Evolutionary conservation across 2,113 vertebrate genomes (phyloP).

Genomic region (Tenrec ecaudatus): DNA sequence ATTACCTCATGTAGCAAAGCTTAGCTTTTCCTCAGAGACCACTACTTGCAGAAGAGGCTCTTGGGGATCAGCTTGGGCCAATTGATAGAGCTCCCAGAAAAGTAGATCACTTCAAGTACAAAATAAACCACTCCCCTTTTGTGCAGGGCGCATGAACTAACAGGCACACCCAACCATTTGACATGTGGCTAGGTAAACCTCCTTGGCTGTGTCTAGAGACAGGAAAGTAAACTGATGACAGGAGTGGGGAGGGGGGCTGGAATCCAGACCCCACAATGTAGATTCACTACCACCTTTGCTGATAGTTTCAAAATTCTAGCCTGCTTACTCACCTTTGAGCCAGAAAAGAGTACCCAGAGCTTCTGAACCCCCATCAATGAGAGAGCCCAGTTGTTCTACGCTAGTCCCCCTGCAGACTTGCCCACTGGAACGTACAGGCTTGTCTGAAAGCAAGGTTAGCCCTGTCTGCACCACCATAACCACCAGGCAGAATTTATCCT

Average conservation of each 20-base stretch:
- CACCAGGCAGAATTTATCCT: background rate
- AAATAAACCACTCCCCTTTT: background rate
- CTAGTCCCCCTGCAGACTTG: too few relatives aligned
- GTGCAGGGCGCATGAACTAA: background rate
- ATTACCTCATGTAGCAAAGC: conserved; percentile 72
- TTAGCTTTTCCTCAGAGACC: conserved; percentile 72
- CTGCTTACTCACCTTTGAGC: background rate
- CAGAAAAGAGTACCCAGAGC: background rate
- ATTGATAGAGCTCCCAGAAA: conserved; percentile 50
- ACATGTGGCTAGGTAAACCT: too few relatives aligned
- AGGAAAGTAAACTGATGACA: background rate
- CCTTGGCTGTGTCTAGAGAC: background rate
- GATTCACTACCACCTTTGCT: background rate
- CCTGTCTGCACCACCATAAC: too few relatives aligned
- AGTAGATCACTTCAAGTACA: background rate
- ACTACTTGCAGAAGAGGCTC: conserved; percentile 54
- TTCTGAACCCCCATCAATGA: too few relatives aligned
- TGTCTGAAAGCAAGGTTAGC: too few relatives aligned
- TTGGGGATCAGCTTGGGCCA: conserved; percentile 26
- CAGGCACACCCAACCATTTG: too few relatives aligned
- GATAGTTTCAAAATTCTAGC: background rate
- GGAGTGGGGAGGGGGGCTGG: background rate
- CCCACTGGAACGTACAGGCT: too few relatives aligned
- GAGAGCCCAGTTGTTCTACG: too few relatives aligned
- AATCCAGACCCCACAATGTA: background rate